Conservation (phyloP, 2,113 vertebrate genomes). For the Parotia lawesii region DNA sequence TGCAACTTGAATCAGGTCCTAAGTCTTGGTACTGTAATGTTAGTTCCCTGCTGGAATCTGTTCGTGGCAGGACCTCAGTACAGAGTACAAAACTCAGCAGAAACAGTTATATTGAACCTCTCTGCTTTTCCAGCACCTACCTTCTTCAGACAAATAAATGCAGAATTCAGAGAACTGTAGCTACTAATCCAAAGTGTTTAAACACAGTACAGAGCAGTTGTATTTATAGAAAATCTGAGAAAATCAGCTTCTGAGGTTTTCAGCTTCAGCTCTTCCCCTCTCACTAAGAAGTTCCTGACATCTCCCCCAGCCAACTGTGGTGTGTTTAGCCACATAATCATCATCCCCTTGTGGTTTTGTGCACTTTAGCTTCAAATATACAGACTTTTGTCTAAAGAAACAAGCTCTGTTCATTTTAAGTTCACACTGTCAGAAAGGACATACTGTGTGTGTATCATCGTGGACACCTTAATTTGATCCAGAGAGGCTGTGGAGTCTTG, state of each 20-base stretch:
- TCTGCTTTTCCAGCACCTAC: background rate
- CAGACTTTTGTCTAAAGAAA: background rate
- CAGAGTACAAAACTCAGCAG: conserved; percentile 20
- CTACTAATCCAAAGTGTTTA: conserved; percentile 1
- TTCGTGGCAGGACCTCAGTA: conserved; percentile 27
- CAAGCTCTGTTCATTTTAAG: background rate
- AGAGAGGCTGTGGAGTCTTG: background rate
- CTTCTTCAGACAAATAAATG: conserved; percentile 30
- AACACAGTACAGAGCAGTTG: background rate
- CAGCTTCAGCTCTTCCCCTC: background rate
- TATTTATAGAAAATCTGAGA: conserved; percentile 31
- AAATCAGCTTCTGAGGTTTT: background rate
- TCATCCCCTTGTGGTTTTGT: background rate
- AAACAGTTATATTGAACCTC: background rate
- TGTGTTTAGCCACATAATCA: background rate
- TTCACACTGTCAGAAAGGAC: background rate
- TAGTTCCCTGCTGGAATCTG: conserved; percentile 54
- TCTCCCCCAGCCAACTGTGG: background rate
- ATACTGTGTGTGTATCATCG: background rate
- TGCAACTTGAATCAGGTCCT: conserved; percentile 46
- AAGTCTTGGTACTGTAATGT: conserved; percentile 32
- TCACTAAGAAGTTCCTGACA: background rate
- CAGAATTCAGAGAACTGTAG: background rate
- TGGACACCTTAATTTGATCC: background rate
- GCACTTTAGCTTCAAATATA: background rate